Conservation (phyloP, 2,113 vertebrate genomes). For the Semnornis frantzii region DNA sequence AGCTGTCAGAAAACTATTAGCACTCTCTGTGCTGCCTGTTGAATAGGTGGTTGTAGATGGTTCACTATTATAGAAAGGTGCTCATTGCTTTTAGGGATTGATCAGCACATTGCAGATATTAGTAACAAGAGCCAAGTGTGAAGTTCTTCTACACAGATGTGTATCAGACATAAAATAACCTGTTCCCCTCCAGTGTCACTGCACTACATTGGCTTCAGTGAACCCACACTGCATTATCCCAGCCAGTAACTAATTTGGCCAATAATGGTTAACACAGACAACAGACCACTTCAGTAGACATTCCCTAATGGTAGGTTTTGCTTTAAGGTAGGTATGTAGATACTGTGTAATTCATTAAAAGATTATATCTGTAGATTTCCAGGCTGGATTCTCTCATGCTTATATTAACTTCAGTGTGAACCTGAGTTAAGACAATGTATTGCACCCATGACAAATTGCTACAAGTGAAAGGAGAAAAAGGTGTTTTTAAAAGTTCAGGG, state of each 20-base stretch:
- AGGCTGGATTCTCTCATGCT: neutral
- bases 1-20: slow-evolving; percentile 23
- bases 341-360: neutral
- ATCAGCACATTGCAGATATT: neutral
- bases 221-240: neutral
- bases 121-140: neutral
- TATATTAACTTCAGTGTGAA: neutral
- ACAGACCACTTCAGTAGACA: neutral
- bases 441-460: neutral
- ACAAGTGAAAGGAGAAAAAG: neutral
- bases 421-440: neutral
- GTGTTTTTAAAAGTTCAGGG: neutral
- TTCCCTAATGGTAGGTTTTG: neutral
- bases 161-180: neutral
- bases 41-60: neutral
- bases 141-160: neutral
- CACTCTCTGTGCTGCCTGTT: slow-evolving; percentile 1
- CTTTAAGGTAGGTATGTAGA: neutral
- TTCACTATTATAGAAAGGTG: neutral
- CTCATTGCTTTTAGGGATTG: neutral
- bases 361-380: neutral
- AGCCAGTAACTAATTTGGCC: neutral
- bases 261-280: neutral
- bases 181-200: neutral
- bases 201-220: neutral